These are phyloP conservation scores for Sebastes oblongus DNA, from an alignment of 2,797 vertebrate species.

Conservation along the genomic window DNA sequence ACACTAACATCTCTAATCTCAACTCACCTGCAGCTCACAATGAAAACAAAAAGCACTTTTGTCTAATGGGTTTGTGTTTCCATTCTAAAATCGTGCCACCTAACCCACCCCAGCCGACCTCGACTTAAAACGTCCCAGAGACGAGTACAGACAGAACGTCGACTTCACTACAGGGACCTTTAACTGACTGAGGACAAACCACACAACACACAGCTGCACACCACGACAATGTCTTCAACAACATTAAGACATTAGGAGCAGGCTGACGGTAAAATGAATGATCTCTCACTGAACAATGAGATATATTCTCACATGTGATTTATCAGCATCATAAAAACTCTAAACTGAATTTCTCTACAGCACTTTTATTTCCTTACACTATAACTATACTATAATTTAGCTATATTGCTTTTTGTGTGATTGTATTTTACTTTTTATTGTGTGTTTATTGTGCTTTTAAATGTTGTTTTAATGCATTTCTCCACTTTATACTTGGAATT, in stretches of 20 bases:
- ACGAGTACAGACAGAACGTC: conserved; percentile 45
- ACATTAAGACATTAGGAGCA: conserved; percentile 48
- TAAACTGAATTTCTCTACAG: background rate
- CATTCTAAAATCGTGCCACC: background rate
- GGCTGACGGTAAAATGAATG: conserved; percentile 19
- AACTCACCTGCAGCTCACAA: conserved; percentile 21
- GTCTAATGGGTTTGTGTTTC: conserved; percentile 21
- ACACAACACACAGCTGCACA: conserved; percentile 52
- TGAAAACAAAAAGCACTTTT: conserved; percentile 17
- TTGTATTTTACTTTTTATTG: background rate
- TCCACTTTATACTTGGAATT: background rate
- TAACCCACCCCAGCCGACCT: conserved; percentile 28
- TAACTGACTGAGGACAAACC: conserved; percentile 49
- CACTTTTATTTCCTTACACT: background rate
- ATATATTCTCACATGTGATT: background rate
- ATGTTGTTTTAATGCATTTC: background rate
- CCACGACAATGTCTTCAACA: conserved; percentile 20
- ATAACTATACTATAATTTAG: background rate
- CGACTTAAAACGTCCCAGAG: conserved; percentile 31
- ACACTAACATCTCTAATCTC: conserved; percentile 29
- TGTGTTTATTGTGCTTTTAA: background rate
- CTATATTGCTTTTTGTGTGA: too few relatives aligned
- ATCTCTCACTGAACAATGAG: background rate
- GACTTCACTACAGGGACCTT: conserved; percentile 33
- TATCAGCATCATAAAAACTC: background rate